Base-by-base conservation (phyloP, 2,888 invertebrate species). In the Drosophila paramelanica region DNA sequence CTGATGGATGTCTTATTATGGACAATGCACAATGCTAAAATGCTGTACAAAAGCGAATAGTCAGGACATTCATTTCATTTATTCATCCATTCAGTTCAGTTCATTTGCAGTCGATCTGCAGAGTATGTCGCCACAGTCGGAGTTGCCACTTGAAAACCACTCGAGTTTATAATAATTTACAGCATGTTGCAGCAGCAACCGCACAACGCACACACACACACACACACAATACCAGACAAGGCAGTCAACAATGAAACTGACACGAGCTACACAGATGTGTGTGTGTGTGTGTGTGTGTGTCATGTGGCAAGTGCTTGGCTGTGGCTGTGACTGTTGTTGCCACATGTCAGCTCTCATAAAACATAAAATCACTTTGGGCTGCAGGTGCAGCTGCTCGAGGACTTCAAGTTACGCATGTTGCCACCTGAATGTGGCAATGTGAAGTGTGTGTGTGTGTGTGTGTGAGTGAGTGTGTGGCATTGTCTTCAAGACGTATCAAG, bases 311-410 rank as follows among this genome's bases (percentile, higher is more conserved):
- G 67, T 68, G 47, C 62, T 68, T 53, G 72, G 56, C 38, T 61
- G 56, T 50, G 42, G 51, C 49, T 55, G 59, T 77, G 76, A 62
- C 77, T 84, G 84, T 69, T 80, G 79, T 79, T 85, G 84, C 78
- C 87, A 84, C 69, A 81, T 88, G 85, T 86, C 85, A 88, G 73
- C 81, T 88, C 73, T 85, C 86, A 88, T 88, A 85, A 86, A 86
- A 84, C 87, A 79, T 81, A 77, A 84, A 84, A 79, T 87, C 87
- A 87, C 79, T 79, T 71, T 71, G 73, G 70, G 53, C 68, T 56
- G 66, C 67, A 77, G 67, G 64, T 76, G 78, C 66, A 70, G 69
- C 56, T 58, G 58, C 64, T 65, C 45, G 43, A 68, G 70, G 7
- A 60, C 60, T 51, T 51, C 20, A 55, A 10, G 43, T 33, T 27